Base-by-base conservation (phyloP, 2,888 invertebrate genomes). In the Strigamia transsilvanica region DNA sequence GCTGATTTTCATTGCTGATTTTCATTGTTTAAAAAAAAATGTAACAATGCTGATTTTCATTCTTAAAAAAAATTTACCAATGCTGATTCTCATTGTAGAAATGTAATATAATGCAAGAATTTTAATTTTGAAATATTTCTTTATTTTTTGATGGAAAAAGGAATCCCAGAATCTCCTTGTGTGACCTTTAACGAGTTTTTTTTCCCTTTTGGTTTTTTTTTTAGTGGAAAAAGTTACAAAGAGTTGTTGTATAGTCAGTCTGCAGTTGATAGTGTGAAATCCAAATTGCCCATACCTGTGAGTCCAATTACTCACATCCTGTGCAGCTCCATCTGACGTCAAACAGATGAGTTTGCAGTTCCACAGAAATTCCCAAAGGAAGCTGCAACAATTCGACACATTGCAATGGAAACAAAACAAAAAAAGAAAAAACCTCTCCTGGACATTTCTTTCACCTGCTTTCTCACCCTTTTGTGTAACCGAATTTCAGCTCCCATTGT, bases 251-350 rank as follows among this genome's bases (percentile, higher is more conserved):
- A 56, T 18, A 56, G 56, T 56, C 56, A 56, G 56, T 73, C 73
- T 27, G 32, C 23, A n/a, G 66, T 73, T 73, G 73, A 73, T 73
- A 73, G 73, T 73, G 73, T 73, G 73, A 73, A 73, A 73, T 73
- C 73, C 73, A 73, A 73, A 73, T 73, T 73, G 73, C 73, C 73
- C 73, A 32, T 73, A 73, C 73, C 73, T 73, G 38, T 38, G 73
- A 73, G 73, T 73, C 73, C 73, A 73, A 73, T 73, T 73, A 73
- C 73, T 73, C 27, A 73, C 73, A 73, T 73, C 73, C 73, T 73
- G 73, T 73, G 73, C 32, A 73, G 73, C 73, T 27, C 73, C 73
- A 73, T 73, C 73, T 73, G 73, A 73, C 73, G 73, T 73, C 73
- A 73, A 73, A 73, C 27, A 73, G 73, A 73, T 73, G 73, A 73